A percentile compares a stretch with the other conserved stretches of the same genome.
These are phyloP conservation scores for Brevimyrus niger DNA, from an alignment of 2,113 vertebrate species.

Conservation along the genomic window DNA sequence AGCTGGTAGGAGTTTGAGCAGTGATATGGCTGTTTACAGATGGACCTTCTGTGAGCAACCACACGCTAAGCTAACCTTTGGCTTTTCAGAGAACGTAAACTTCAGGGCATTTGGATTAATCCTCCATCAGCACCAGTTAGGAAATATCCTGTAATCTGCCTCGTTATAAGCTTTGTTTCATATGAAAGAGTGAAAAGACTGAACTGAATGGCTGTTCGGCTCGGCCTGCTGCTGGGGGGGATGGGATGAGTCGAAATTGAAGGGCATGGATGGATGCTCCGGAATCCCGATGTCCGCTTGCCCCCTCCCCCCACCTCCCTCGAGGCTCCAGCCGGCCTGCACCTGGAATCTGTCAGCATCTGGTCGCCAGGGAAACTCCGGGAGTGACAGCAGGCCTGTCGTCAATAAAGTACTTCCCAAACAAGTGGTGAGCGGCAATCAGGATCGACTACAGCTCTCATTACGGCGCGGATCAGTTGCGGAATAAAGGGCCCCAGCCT, in stretches of 20 bases:
- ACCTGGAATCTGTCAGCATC: neutral
- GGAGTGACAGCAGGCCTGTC: neutral
- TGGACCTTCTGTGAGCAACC: constrained; percentile 24
- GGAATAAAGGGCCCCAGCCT: neutral
- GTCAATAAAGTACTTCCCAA: constrained; percentile 21
- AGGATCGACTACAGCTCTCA: constrained; percentile 21
- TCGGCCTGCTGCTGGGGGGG: neutral
- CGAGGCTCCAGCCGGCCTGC: neutral
- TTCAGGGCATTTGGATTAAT: neutral
- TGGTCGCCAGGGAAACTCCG: neutral
- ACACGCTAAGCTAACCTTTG: constrained; percentile 20
- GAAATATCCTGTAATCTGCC: constrained; percentile 6
- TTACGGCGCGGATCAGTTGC: constrained; percentile 14
- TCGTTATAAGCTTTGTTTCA: constrained; percentile 10
- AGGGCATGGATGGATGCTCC: constrained; percentile 12
- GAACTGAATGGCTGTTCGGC: constrained; percentile 12
- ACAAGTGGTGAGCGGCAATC: constrained; percentile 21
- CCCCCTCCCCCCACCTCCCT: neutral
- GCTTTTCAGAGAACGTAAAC: constrained; percentile 4
- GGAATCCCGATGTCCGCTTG: constrained; percentile 1
- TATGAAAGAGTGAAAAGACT: constrained; percentile 1
- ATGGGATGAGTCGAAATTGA: constrained; percentile 1
- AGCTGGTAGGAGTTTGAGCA: neutral
- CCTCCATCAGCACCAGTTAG: constrained; percentile 17
- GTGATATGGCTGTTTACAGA: neutral